These are phyloP conservation scores for Rhyacichthys aspro DNA, from an alignment of 2,797 vertebrate genomes.

Conservation along the genomic window DNA sequence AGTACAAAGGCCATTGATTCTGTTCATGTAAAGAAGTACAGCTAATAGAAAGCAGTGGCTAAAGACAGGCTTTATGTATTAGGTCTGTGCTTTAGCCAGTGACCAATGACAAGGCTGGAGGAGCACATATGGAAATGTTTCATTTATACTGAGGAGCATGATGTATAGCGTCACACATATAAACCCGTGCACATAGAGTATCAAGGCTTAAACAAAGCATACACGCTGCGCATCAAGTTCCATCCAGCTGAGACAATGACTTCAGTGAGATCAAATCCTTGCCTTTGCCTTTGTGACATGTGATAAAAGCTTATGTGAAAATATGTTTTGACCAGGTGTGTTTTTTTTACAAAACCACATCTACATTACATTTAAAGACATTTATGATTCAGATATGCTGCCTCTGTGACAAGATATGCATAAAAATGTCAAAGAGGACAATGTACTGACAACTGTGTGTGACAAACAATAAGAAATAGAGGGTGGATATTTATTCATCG, in stretches of 20 bases:
- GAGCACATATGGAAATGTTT: constrained; percentile 2
- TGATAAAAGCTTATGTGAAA: no score
- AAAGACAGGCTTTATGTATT: constrained; percentile 2
- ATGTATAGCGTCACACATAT: background rate
- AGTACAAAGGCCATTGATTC: background rate
- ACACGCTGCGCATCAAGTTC: background rate
- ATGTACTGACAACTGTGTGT: background rate
- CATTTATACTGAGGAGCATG: constrained; percentile 1
- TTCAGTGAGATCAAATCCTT: background rate
- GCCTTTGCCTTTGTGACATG: background rate
- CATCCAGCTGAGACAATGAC: no score
- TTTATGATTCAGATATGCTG: background rate
- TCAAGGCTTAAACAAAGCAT: background rate
- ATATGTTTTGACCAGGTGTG: no score
- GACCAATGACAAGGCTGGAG: background rate
- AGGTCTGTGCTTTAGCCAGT: background rate
- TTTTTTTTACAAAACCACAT: no score
- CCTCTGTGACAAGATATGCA: background rate
- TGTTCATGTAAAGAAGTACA: background rate
- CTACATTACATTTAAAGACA: no score
- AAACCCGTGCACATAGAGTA: constrained; percentile 3
- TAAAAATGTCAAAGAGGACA: constrained; percentile 8
- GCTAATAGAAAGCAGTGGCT: background rate
- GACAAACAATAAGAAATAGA: constrained; percentile 2
- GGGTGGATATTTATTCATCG: constrained; percentile 33